A percentile compares a stretch with the other conserved stretches of the same genome.
These are phyloP conservation scores for Nemopilema nomurai DNA, from an alignment of 30 jellyfish, hydroid and myxozoan genomes.

Conservation along the genomic window DNA sequence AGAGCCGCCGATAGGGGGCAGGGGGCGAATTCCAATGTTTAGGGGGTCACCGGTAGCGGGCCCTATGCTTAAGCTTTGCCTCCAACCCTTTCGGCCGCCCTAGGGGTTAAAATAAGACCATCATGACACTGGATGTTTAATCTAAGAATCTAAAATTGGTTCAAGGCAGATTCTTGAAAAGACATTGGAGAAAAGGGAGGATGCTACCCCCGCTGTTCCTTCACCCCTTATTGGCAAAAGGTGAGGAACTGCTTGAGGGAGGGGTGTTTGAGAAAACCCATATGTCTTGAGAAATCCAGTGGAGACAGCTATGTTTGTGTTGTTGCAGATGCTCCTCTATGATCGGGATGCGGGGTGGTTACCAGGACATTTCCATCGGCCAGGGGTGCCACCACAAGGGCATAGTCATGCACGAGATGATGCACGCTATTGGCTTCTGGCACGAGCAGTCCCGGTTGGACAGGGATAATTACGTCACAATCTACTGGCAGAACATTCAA, in stretches of 20 bases:
- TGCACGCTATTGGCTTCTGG: constrained; percentile 67
- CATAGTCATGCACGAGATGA: constrained; percentile 60
- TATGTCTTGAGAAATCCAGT: neutral
- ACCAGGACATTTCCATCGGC: constrained; percentile 58
- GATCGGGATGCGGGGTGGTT: constrained; percentile 38
- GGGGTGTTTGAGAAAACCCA: neutral
- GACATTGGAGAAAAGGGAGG: too few relatives aligned
- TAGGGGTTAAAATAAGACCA: too few relatives aligned
- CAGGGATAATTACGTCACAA: constrained; percentile 31
- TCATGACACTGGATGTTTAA: too few relatives aligned
- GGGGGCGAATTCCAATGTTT: too few relatives aligned
- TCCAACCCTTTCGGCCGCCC: too few relatives aligned
- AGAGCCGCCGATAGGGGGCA: too few relatives aligned
- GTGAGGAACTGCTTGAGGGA: neutral
- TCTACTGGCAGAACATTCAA: constrained; percentile 51
- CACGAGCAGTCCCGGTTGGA: constrained; percentile 57
- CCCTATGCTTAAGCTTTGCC: too few relatives aligned
- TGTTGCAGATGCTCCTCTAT: constrained; percentile 37
- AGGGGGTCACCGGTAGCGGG: too few relatives aligned
- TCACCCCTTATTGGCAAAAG: neutral
- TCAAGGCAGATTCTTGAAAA: too few relatives aligned
- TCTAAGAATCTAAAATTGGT: too few relatives aligned
- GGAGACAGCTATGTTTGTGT: neutral
- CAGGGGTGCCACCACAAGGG: constrained; percentile 43
- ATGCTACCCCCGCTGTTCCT: too few relatives aligned